A percentile compares a stretch with the other conserved stretches of the same genome.
Conservation (phyloP, 2,113 vertebrate genomes). For the Pongo abelii region DNA sequence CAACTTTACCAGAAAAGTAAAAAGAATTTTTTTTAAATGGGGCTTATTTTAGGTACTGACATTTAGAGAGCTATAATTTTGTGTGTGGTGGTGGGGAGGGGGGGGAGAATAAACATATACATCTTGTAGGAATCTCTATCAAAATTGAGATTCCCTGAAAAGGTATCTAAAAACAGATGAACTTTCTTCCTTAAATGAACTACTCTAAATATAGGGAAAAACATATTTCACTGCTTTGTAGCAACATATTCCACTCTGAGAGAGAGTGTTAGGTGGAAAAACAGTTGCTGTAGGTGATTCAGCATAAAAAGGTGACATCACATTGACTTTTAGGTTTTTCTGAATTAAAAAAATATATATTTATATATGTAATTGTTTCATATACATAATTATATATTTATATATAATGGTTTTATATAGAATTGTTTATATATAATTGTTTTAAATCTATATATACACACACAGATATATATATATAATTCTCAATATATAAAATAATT, state of each 20-base stretch:
- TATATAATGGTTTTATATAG: too few relatives aligned
- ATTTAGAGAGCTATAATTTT: neutral
- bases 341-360: neutral
- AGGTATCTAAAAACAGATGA: neutral
- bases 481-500: neutral
- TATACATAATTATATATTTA: neutral
- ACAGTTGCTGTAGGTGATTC: neutral
- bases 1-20: neutral
- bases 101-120: neutral
- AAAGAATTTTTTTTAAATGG: neutral
- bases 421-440: too few relatives aligned
- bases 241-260: neutral
- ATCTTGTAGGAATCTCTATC: neutral
- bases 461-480: too few relatives aligned
- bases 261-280: neutral
- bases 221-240: neutral
- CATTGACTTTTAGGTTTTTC: neutral
- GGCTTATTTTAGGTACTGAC: neutral
- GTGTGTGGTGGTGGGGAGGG: too few relatives aligned
- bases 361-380: too few relatives aligned
- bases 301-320: neutral
- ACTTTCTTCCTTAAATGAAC: neutral
- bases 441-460: too few relatives aligned
- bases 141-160: neutral
- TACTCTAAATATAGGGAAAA: neutral